These are phyloP conservation scores for Synergus gifuensis DNA, from an alignment of 2,888 invertebrate genomes.

Conservation along the genomic window DNA sequence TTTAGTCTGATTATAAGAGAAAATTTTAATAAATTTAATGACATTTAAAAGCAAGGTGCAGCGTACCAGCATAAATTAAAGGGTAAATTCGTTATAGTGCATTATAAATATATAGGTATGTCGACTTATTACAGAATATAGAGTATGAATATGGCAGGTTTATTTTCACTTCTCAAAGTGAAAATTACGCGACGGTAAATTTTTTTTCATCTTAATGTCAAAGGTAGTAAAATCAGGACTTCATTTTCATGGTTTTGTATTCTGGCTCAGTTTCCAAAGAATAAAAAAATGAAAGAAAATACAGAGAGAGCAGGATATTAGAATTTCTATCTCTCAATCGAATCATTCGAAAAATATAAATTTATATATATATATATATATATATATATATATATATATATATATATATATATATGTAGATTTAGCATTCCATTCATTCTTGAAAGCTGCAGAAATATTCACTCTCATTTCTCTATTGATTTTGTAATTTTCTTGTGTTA, in stretches of 20 bases:
- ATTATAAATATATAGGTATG: too few species aligned
- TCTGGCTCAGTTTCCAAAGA: neutral
- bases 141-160: neutral
- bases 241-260: neutral
- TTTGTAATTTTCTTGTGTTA: neutral
- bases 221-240: neutral
- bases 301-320: neutral
- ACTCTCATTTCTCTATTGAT: neutral
- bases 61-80: too few species aligned
- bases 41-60: too few species aligned
- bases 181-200: slow-evolving; percentile 5
- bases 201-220: neutral
- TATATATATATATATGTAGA: neutral
- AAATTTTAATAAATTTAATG: too few species aligned
- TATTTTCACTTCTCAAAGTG: neutral
- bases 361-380: too few species aligned
- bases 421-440: neutral
- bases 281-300: neutral
- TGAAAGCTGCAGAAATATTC: neutral
- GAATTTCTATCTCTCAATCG: neutral
- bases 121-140: neutral
- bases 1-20: too few species aligned
- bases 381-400: neutral
- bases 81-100: too few species aligned
- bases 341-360: neutral